A percentile compares a stretch with the other conserved stretches of the same genome.
Conservation (phyloP, 2,888 invertebrate species). For the Agonopterix subpropinquella region DNA sequence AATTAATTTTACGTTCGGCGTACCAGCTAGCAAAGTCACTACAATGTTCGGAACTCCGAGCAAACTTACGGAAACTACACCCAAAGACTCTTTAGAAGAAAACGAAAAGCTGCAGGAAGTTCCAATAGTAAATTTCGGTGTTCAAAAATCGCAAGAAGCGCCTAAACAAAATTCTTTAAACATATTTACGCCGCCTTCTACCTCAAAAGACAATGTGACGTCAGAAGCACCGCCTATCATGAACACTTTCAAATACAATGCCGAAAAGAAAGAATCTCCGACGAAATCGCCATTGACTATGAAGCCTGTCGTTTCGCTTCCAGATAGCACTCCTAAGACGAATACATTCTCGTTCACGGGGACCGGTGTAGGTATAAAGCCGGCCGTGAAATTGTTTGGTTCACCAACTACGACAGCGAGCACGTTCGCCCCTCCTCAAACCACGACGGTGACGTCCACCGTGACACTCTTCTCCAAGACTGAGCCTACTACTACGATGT, state of each 20-base stretch:
- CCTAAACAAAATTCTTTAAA: not conserved
- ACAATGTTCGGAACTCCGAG: constrained; percentile 13
- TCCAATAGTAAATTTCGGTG: constrained; percentile 27
- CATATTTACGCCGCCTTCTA: not conserved
- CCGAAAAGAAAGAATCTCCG: constrained; percentile 11
- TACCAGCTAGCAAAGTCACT: constrained; percentile 22
- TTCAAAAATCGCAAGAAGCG: constrained; percentile 7
- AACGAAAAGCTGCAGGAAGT: constrained; percentile 39
- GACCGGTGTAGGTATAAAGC: constrained; percentile 11
- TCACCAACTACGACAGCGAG: constrained; percentile 9
- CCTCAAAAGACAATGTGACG: not conserved
- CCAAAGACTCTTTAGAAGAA: constrained; percentile 16
- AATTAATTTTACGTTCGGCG: constrained; percentile 41
- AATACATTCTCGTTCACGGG: constrained; percentile 4
- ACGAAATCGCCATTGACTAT: not conserved
- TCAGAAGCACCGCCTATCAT: no score
- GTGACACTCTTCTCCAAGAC: constrained; percentile 26
- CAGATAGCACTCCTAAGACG: not conserved
- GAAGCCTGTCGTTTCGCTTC: not conserved
- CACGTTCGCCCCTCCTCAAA: constrained; percentile 7
- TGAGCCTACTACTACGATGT: constrained; percentile 15
- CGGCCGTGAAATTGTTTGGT: constrained; percentile 20
- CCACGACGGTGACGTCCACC: constrained; percentile 13
- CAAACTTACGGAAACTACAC: constrained; percentile 12
- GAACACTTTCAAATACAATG: no score